phyloP scores from a whole-genome alignment of 1,140 invertebrate genomes.

The Anthonomus grandis region DNA sequence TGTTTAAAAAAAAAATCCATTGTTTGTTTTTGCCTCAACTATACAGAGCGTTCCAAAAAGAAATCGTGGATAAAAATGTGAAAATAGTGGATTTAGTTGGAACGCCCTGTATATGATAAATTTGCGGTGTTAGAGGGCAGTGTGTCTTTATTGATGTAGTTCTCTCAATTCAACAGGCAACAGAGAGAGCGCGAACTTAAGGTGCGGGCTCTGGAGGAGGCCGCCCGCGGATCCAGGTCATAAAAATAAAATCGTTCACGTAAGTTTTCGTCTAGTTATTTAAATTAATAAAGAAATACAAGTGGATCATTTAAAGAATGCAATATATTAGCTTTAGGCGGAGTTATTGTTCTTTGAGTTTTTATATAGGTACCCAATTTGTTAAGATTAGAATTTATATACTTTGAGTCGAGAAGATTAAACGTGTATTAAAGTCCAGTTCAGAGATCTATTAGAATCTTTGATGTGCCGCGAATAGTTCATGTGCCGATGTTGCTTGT shows the following conservation, averaged over 20 bases:
- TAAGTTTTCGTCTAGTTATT: not conserved
- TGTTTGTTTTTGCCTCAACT: too few species aligned
- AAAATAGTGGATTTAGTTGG: too few species aligned
- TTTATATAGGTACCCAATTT: not conserved
- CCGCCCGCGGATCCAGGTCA: conserved; percentile 70
- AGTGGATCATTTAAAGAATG: not conserved
- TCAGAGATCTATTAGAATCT: too few species aligned
- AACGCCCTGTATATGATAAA: too few species aligned
- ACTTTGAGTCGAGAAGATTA: not conserved
- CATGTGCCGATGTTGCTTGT: too few species aligned
- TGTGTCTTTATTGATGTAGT: conserved; percentile 31
- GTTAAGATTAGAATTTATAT: not conserved
- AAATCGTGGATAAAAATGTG: too few species aligned
- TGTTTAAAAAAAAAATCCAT: too few species aligned
- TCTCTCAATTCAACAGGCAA: conserved; percentile 60
- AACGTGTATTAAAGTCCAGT: not conserved
- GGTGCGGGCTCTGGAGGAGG: conserved; percentile 80
- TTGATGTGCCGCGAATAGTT: too few species aligned
- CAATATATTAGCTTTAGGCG: not conserved
- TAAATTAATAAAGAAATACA: not conserved
- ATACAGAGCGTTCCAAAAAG: too few species aligned
- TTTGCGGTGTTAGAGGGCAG: conserved; percentile 10
- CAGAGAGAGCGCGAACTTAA: conserved; percentile 80
- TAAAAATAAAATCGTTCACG: conserved; percentile 46
- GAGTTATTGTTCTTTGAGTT: not conserved